Percentiles rank a stretch among this genome's conserved stretches.
phyloP scores from a whole-genome alignment of 1,140 invertebrate genomes.

The Brachystomella parvula region DNA sequence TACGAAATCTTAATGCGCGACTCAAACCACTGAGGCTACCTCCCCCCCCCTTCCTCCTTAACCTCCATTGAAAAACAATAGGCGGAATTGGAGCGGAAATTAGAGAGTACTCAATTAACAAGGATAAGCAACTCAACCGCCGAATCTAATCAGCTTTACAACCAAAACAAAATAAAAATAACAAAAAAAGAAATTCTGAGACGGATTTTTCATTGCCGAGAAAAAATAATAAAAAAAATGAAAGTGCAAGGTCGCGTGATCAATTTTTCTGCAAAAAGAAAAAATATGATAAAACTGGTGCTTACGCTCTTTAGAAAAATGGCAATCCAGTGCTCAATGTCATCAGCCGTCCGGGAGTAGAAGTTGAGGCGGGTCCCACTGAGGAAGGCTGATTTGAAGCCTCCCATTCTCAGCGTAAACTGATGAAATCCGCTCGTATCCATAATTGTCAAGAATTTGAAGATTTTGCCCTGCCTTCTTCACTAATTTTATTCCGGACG shows the following conservation, averaged over 20 bases:
- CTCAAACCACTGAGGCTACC: neutral
- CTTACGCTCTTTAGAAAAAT: conserved; percentile 9
- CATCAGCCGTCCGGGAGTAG: conserved; percentile 1
- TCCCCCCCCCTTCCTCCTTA: too few relatives aligned
- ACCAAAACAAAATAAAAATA: neutral
- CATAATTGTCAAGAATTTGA: neutral
- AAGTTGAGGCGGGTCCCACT: conserved; percentile 6
- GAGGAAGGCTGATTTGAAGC: conserved; percentile 2
- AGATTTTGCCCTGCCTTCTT: neutral
- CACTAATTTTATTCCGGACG: conserved; percentile 23
- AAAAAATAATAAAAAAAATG: too few relatives aligned
- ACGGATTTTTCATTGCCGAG: neutral
- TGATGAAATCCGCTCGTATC: neutral
- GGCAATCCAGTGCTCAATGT: conserved; percentile 15
- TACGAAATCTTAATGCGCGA: neutral
- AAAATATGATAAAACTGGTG: neutral
- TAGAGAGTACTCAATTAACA: conserved; percentile 1
- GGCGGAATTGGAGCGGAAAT: conserved; percentile 3
- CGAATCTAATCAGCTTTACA: neutral
- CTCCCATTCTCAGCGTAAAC: conserved; percentile 9
- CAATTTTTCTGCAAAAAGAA: neutral
- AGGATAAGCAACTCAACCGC: neutral
- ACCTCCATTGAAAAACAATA: neutral
- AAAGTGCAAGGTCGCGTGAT: neutral
- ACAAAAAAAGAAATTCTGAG: neutral